Evolutionary conservation across 2,797 vertebrate genomes (phyloP), one percentile per base, ranked within the genome.

Genomic region (Gymnoscopelus braueri): DNA sequence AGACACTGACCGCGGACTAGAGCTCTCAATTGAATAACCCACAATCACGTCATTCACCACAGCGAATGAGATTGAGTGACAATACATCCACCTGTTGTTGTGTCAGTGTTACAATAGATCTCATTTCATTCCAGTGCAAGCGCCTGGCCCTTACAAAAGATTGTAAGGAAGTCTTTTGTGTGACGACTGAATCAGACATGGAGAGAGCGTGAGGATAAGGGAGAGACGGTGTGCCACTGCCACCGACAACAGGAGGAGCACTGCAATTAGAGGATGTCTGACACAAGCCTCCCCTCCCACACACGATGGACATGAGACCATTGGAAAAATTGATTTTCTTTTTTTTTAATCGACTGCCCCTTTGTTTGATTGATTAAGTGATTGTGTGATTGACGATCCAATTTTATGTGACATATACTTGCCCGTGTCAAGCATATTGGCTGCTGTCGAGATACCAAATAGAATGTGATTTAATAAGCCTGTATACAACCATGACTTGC

Each of bases 11-110:
- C 19, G 49, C 8, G 24, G 62, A 15, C 19, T 15, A 49, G 62
- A 47, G 15, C n/a, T 53, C n/a, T 53, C 26, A 32, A 53, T 49
- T 24, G 47, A 44, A 67, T 29, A 35, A 44, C n/a, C 7, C 24
- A 23, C 60, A 64, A 71, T 64, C 47, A 64, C 60, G 59, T 50
- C 51, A 19, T 24, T 55, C 9, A 13, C 58, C 4, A 13, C 58
- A 4, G 3, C 1, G 48, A 60, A 57, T 19, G 39, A 59, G 5
- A 9, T 35, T 11, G 9, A 39, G 56, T 50, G n/a, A 13, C 12
- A 24, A 47, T 13, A 24, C 54, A 26, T 15, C 19, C 52, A 47
- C 19, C 19, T 55, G 9, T 48, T 55, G 9, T 48, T 66, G 39
- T 14, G 3, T 23, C 44, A 47, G 13, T 49, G 44, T 19, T 26